phyloP scores from a whole-genome alignment of 1,140 invertebrate genomes.

The Camponotus pennsylvanicus region DNA sequence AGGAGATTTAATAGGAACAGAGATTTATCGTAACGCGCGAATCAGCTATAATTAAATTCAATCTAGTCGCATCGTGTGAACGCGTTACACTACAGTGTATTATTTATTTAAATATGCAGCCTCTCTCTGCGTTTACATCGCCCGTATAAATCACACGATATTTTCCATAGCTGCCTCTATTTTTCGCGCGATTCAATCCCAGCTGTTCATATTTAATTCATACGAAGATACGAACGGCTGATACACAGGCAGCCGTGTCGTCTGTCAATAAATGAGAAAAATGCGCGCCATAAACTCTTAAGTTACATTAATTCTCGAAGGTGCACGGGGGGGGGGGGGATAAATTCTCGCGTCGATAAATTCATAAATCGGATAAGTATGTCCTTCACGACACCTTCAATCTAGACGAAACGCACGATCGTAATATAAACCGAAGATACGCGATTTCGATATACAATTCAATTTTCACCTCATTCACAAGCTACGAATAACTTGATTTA shows the following conservation, averaged over 20 bases:
- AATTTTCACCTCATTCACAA: conserved; percentile 24
- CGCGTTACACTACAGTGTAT: not conserved
- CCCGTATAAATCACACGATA: conserved; percentile 47
- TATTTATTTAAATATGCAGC: conserved; percentile 46
- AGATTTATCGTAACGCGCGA: not conserved
- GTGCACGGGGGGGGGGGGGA: not conserved
- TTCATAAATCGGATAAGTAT: conserved; percentile 20
- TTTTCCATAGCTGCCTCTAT: not conserved
- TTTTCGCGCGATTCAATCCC: conserved; percentile 38
- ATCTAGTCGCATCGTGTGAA: not conserved
- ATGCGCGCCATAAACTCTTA: conserved; percentile 31
- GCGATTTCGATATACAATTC: conserved; percentile 5
- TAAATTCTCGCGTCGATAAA: conserved; percentile 9
- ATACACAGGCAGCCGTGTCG: conserved; percentile 11
- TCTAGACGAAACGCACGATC: not conserved
- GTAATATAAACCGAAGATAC: not conserved
- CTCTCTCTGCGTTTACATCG: conserved; percentile 23
- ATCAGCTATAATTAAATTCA: conserved; percentile 31
- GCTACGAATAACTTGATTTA: not conserved
- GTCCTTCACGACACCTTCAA: not conserved
- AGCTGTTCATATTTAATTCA: conserved; percentile 46
- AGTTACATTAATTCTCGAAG: conserved; percentile 52
- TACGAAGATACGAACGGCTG: not conserved
- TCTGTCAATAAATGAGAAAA: conserved; percentile 46
- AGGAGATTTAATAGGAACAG: conserved; percentile 16